Evolutionary conservation across 2,888 invertebrate genomes (phyloP).

Genomic region (Euphydryas editha): DNA sequence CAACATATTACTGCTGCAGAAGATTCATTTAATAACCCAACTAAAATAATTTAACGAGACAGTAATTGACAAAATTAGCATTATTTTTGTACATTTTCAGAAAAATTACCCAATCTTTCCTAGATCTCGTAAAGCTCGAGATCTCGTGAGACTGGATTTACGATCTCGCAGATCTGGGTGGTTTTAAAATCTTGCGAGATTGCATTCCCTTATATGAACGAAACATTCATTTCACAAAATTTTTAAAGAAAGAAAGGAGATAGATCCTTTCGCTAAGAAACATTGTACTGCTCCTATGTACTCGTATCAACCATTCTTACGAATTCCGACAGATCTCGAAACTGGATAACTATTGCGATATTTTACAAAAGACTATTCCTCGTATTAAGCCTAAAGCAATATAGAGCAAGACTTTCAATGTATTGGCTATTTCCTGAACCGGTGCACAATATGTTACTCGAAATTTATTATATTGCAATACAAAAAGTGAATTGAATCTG

Average conservation of each 20-base stretch:
- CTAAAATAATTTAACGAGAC: too few relatives aligned
- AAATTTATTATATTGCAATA: not conserved
- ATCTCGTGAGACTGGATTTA: too few relatives aligned
- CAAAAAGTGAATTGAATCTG: not conserved
- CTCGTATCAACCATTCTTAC: not conserved
- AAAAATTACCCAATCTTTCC: too few relatives aligned
- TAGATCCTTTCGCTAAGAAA: not conserved
- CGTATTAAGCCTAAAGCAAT: constrained; percentile 19
- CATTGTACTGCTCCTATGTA: not conserved
- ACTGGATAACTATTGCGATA: constrained; percentile 2
- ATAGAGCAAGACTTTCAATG: constrained; percentile 6
- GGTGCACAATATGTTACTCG: not conserved
- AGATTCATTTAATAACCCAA: too few relatives aligned
- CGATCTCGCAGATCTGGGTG: too few relatives aligned
- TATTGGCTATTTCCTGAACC: constrained; percentile 21
- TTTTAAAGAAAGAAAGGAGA: too few relatives aligned
- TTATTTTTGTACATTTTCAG: too few relatives aligned
- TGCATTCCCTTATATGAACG: too few relatives aligned
- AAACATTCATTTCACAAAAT: not conserved
- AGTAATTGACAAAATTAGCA: too few relatives aligned
- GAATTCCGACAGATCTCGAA: not conserved
- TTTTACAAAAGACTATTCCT: constrained; percentile 15
- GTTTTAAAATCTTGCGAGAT: too few relatives aligned
- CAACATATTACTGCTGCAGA: too few relatives aligned
- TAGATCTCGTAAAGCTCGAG: too few relatives aligned